Percentiles rank a stretch among this genome's conserved stretches.
Conservation (phyloP, 2,113 vertebrate genomes). For the Gorsachius goisagi region DNA sequence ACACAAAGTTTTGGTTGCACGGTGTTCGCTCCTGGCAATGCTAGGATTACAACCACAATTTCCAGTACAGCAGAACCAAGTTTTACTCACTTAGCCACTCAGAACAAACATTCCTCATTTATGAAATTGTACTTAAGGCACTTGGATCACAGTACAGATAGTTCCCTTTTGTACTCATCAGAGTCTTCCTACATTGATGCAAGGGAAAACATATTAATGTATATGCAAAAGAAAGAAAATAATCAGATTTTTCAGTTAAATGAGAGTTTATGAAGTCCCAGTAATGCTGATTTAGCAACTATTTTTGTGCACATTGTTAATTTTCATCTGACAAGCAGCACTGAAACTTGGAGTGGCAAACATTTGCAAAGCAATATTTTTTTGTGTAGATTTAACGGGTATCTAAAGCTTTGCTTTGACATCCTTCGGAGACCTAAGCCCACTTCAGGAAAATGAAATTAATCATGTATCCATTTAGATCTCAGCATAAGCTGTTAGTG, state of each 20-base stretch:
- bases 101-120: not conserved
- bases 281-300: not conserved
- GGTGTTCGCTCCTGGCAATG: not conserved
- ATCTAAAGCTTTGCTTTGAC: not conserved
- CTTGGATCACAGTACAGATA: not conserved
- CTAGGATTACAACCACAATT: not conserved
- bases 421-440: not conserved
- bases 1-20: not conserved
- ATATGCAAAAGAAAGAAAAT: not conserved
- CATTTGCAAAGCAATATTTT: not conserved
- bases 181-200: not conserved
- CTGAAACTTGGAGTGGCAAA: not conserved
- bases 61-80: not conserved
- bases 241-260: not conserved
- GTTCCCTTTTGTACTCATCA: not conserved
- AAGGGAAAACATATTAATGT: not conserved
- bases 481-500: not conserved
- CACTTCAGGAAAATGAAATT: not conserved
- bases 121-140: not conserved
- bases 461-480: not conserved
- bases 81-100: not conserved
- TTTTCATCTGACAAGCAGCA: conserved; percentile 43
- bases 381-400: not conserved
- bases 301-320: not conserved
- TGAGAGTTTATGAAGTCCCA: not conserved